Conservation (phyloP, 2,797 vertebrate genomes). For the Clarias laeviceps region DNA sequence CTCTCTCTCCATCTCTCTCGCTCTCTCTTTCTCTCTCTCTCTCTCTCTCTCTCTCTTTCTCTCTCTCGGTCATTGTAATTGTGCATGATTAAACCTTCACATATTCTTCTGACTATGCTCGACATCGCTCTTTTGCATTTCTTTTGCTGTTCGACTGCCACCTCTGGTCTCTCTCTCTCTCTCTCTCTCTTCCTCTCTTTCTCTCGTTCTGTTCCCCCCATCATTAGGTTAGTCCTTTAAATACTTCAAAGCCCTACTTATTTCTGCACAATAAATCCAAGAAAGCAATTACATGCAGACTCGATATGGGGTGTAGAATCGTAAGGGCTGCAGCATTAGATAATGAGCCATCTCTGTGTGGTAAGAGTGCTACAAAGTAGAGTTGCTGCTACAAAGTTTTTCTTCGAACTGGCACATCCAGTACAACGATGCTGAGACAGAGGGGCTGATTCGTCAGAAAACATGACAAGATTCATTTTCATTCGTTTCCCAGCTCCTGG, state of each 20-base stretch:
- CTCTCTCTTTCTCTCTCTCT: slow-evolving; percentile 1
- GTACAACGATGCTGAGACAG: background rate
- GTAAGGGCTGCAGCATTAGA: slow-evolving; percentile 70
- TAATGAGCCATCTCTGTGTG: slow-evolving; percentile 74
- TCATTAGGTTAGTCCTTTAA: slow-evolving; percentile 77
- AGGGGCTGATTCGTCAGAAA: background rate
- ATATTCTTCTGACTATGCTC: slow-evolving; percentile 66
- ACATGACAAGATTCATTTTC: background rate
- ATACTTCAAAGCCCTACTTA: slow-evolving; percentile 76
- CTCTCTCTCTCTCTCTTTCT: slow-evolving; percentile 22
- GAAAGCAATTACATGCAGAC: slow-evolving; percentile 72
- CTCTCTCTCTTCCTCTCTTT: slow-evolving; percentile 44
- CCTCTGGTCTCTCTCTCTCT: slow-evolving; percentile 31
- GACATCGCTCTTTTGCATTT: slow-evolving; percentile 68
- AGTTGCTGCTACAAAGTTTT: background rate
- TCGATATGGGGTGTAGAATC: slow-evolving; percentile 59
- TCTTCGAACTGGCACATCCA: slow-evolving; percentile 10
- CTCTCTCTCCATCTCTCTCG: slow-evolving; percentile 53
- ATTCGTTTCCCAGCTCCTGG: slow-evolving; percentile 9
- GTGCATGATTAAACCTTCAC: slow-evolving; percentile 72
- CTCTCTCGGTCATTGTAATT: slow-evolving; percentile 61
- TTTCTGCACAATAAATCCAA: slow-evolving; percentile 73
- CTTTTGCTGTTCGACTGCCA: slow-evolving; percentile 24
- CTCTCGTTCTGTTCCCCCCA: slow-evolving; percentile 66
- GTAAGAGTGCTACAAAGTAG: slow-evolving; percentile 58